Conservation (phyloP, 53 echinoderm and acorn worm genomes). For the Echinometra lucunter region DNA sequence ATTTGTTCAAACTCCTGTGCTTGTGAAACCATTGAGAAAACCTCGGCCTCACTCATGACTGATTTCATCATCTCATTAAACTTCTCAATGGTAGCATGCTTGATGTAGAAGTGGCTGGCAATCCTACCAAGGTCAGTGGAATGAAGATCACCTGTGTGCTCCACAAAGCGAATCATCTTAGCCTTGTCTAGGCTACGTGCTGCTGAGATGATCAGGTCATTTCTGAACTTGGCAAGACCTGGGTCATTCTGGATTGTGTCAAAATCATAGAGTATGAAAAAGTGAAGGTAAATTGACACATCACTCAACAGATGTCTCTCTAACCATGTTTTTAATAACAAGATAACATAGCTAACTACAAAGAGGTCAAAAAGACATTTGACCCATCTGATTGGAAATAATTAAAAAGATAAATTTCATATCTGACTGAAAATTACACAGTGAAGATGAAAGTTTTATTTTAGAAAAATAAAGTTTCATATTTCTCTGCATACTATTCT, state of each 20-base stretch:
- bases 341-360: too few species aligned
- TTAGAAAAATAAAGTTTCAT: too few species aligned
- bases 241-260: slow-evolving; percentile 77
- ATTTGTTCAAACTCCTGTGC: slow-evolving; percentile 96
- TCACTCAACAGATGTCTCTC: too few species aligned
- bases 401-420: too few species aligned
- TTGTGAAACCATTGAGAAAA: slow-evolving; percentile 93
- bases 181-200: slow-evolving; percentile 90
- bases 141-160: slow-evolving; percentile 88
- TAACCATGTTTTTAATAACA: too few species aligned
- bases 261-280: slow-evolving; percentile 21
- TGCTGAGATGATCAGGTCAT: slow-evolving; percentile 81
- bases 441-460: too few species aligned
- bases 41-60: slow-evolving; percentile 89
- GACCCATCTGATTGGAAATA: too few species aligned
- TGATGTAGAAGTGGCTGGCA: slow-evolving; percentile 97
- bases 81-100: slow-evolving; percentile 91
- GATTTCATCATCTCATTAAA: slow-evolving; percentile 87
- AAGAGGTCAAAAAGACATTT: too few species aligned
- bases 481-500: too few species aligned
- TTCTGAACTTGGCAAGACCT: slow-evolving; percentile 82
- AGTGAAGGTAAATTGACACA: too few species aligned
- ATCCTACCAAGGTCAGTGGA: slow-evolving; percentile 94
- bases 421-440: too few species aligned
- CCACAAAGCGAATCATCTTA: slow-evolving; percentile 94